Percentiles rank a stretch among this genome's conserved stretches.
Conservation (phyloP, 1,140 invertebrate genomes). For the Saccostrea cuccullata region DNA sequence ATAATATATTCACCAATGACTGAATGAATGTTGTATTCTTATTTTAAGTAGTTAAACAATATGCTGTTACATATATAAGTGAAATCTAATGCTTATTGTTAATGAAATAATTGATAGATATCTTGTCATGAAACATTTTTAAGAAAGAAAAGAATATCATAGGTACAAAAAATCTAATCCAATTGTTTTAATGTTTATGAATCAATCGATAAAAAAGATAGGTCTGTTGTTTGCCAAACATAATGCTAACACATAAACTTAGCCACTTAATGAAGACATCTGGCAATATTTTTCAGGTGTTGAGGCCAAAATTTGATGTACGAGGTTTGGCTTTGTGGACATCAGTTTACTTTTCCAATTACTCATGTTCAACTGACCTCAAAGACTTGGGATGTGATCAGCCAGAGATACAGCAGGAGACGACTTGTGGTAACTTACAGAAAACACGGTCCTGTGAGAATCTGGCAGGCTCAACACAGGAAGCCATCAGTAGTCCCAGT, state of each 20-base stretch:
- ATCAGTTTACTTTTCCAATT: constrained; percentile 86
- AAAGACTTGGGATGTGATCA: constrained; percentile 55
- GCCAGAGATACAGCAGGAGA: constrained; percentile 37
- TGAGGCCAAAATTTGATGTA: constrained; percentile 91
- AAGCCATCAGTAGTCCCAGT: constrained; percentile 82
- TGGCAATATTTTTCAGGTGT: constrained; percentile 82
- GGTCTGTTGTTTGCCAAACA: too few relatives aligned
- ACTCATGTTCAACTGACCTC: constrained; percentile 66
- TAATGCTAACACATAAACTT: too few relatives aligned
- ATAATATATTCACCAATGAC: background rate
- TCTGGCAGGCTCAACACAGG: constrained; percentile 79
- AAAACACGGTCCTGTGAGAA: constrained; percentile 85
- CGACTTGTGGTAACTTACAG: constrained; percentile 71
- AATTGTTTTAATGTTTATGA: too few relatives aligned
- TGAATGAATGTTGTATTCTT: too few relatives aligned
- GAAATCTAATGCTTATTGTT: too few relatives aligned
- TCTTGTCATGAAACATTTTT: too few relatives aligned
- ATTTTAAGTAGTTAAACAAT: too few relatives aligned
- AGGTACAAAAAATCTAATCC: too few relatives aligned
- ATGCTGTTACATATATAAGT: too few relatives aligned
- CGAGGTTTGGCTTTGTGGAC: constrained; percentile 90
- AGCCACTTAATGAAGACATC: background rate
- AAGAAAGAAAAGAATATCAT: too few relatives aligned
- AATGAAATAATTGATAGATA: too few relatives aligned
- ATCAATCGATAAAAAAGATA: too few relatives aligned